Evolutionary conservation across 2,113 vertebrate species (phyloP), one percentile per base, ranked within the genome.

Genomic region (Chamaetylas fuelleborni): DNA sequence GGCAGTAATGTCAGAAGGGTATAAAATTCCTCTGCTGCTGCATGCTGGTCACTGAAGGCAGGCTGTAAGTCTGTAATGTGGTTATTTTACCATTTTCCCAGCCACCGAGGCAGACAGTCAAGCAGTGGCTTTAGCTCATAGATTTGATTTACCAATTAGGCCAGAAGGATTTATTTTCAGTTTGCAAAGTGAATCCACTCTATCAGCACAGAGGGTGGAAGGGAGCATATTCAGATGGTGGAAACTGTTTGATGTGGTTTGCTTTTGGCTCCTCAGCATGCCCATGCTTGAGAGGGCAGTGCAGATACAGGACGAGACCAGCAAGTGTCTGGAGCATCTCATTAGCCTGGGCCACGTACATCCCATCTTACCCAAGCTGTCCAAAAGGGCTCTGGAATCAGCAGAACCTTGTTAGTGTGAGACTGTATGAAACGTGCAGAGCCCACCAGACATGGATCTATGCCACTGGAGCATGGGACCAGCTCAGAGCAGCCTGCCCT

Each of bases 381-480:
- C 28, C 6, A 6, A 87, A 84, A 3, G 3, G 43, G 42, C 33
- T 74, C 56, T 78, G 81, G 36, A 86, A 81, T 53, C 25, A 69
- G 19, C 12, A 43, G 6, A 17, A 19, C 17, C 19, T 42, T 40
- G 8, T 45, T 31, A 18, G 13, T 81, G 33, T 2, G 0, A 12
- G 29, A 22, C 33, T 47, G 3, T 10, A 12, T 9, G 12, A 5
- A 25, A 53, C 0, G 0, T 71, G 22, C 33, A 76, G 90, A 88
- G 45, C 38, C 74, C 47, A 29, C 51, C 65, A 62, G 33, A 6
- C 19, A 22, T 2, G 1, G 19, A 50, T 34, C 54, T 56, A 5
- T 57, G 42, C 47, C 29, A 5, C 0, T 34, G 51, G 60, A 43
- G 42, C 1, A 0, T 50, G 36, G 48, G 38, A 79, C 11, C 53